Conservation (phyloP, 2,888 invertebrate genomes). For the Sipunculus nudus region DNA sequence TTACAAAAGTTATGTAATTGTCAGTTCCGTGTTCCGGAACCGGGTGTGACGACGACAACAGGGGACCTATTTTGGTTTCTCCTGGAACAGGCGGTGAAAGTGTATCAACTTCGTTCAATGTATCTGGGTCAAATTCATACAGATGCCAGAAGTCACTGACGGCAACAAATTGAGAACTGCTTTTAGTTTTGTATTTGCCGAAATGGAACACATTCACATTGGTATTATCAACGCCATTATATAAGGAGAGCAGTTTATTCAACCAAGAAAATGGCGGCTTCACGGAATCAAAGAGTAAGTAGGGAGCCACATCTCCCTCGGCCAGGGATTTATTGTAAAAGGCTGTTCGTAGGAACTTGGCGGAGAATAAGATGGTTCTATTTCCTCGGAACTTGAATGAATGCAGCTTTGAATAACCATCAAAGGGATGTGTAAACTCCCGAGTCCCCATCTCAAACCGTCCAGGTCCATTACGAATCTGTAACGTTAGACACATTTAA, state of each 20-base stretch:
- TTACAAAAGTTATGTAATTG: constrained; percentile 51
- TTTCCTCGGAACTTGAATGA: constrained; percentile 50
- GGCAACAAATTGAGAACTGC: constrained; percentile 40
- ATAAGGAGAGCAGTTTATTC: constrained; percentile 46
- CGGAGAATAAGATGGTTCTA: constrained; percentile 43
- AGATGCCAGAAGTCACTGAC: constrained; percentile 59
- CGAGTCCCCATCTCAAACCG: constrained; percentile 49
- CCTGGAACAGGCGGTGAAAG: constrained; percentile 35
- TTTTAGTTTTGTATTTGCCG: constrained; percentile 25
- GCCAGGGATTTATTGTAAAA: constrained; percentile 48
- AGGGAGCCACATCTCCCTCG: constrained; percentile 49
- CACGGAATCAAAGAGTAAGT: constrained; percentile 53
- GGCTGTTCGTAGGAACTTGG: constrained; percentile 47
- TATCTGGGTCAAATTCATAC: constrained; percentile 44
- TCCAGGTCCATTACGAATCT: constrained; percentile 56
- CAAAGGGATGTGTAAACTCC: constrained; percentile 49
- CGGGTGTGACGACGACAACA: constrained; percentile 59
- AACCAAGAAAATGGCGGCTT: constrained; percentile 47
- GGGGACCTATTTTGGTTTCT: constrained; percentile 27
- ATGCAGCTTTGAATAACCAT: constrained; percentile 51
- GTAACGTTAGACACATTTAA: no score
- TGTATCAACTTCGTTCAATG: constrained; percentile 38
- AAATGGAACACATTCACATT: constrained; percentile 55
- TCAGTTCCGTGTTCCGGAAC: constrained; percentile 51
- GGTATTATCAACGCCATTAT: constrained; percentile 60